Evolutionary conservation across 2,113 vertebrate species (phyloP).

Genomic region (Toxostoma redivivum): DNA sequence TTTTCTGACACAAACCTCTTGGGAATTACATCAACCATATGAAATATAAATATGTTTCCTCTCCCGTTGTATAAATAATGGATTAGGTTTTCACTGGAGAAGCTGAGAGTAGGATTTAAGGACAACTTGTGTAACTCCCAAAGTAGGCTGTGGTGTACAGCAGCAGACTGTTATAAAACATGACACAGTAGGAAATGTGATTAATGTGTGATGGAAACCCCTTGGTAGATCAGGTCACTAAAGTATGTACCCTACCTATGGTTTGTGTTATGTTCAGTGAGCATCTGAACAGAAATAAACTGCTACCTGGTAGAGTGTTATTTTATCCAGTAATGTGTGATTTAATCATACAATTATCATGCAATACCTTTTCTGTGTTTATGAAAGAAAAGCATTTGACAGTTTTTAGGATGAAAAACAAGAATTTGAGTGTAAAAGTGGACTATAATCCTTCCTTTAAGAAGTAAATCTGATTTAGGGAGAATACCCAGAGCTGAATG

Average conservation of each 20-base stretch:
- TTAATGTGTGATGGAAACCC: not conserved
- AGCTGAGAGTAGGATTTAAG: not conserved
- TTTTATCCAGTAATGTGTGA: not conserved
- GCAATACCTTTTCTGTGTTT: not conserved
- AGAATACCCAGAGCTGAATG: not conserved
- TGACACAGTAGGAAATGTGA: not conserved
- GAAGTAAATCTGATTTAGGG: not conserved
- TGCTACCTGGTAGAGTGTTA: not conserved
- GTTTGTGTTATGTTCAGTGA: not conserved
- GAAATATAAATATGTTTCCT: not conserved
- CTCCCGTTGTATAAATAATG: not conserved
- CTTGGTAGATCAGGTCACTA: not conserved
- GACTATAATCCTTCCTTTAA: not conserved
- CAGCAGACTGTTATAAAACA: constrained; percentile 14
- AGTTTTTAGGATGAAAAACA: not conserved
- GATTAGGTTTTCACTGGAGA: not conserved
- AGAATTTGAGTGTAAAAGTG: not conserved
- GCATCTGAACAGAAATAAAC: not conserved
- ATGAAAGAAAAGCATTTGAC: not conserved
- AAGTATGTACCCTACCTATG: not conserved
- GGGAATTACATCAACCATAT: not conserved
- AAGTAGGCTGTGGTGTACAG: not conserved
- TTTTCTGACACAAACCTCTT: not conserved
- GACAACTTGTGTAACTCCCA: not conserved
- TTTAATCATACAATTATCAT: not conserved